phyloP scores from a whole-genome alignment of 2,113 vertebrate species.

The Trachemys scripta region DNA sequence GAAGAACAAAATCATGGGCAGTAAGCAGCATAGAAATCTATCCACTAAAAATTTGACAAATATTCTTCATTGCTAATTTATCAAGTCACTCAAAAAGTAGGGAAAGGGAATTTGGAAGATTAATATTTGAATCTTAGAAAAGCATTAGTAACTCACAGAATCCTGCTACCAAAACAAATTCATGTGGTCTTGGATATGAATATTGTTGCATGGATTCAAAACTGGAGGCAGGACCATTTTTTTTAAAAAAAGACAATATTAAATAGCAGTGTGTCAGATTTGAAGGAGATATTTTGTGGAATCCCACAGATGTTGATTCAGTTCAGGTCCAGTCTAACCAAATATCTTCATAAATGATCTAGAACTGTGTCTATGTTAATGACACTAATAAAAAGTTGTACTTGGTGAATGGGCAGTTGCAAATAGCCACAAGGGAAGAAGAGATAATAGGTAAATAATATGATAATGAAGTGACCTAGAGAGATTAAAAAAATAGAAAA shows the following conservation, averaged over 20 bases:
- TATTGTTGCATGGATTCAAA: not conserved
- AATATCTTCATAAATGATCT: not conserved
- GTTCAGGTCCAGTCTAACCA: not conserved
- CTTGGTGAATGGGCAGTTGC: not conserved
- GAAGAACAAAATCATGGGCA: not conserved
- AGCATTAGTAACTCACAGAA: not conserved
- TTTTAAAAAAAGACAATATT: rapidly evolving
- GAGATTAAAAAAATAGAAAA: not conserved
- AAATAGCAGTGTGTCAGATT: not conserved
- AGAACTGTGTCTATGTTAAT: not conserved
- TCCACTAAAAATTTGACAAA: not conserved
- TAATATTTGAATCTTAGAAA: not conserved
- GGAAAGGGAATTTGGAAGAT: not conserved
- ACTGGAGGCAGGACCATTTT: rapidly evolving
- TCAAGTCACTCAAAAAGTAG: not conserved
- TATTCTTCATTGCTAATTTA: not conserved
- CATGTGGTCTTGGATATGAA: not conserved
- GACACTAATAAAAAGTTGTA: not conserved
- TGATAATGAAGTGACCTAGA: not conserved
- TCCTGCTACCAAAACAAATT: not conserved
- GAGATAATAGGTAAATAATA: not conserved
- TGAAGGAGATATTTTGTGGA: not conserved
- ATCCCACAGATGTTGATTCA: too few relatives aligned
- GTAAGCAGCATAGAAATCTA: not conserved
- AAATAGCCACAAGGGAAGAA: not conserved